A percentile compares a stretch with the other conserved stretches of the same genome.
phyloP scores from a whole-genome alignment of 1,140 invertebrate species.

The Leptestheria dahalacensis region DNA sequence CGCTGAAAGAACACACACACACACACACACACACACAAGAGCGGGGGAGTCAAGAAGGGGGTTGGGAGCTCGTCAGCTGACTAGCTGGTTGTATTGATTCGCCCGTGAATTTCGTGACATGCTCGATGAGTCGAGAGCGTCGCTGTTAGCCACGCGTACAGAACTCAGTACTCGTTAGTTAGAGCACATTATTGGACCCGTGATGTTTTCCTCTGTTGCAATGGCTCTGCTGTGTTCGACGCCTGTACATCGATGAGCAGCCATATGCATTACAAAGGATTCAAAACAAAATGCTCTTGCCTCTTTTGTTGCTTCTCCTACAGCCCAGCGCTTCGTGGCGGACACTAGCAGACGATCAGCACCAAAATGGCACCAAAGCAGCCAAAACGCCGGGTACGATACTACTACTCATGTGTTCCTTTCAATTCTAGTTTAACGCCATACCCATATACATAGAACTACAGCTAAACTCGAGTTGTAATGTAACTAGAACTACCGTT shows the following conservation, averaged over 20 bases:
- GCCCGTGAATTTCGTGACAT: neutral
- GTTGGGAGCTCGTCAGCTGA: no score
- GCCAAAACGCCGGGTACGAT: no score
- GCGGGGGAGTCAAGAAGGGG: no score
- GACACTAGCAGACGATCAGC: neutral
- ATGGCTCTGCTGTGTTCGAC: neutral
- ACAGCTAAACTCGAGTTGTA: no score
- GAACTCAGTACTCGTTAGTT: neutral
- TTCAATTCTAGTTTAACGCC: no score
- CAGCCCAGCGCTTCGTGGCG: neutral
- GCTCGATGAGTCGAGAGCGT: neutral
- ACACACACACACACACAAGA: no score
- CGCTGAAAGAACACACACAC: no score
- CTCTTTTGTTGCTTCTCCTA: neutral
- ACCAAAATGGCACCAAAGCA: neutral
- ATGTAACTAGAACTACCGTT: no score
- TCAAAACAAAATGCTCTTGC: neutral
- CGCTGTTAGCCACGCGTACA: neutral
- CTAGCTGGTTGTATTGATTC: neutral
- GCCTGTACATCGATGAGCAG: neutral
- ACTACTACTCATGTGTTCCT: no score
- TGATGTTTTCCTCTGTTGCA: neutral
- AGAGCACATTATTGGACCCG: no score
- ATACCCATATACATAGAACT: no score
- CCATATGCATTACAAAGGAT: neutral